phyloP scores from a whole-genome alignment of 2,888 invertebrate species.

The Phanerotoma sp. region DNA sequence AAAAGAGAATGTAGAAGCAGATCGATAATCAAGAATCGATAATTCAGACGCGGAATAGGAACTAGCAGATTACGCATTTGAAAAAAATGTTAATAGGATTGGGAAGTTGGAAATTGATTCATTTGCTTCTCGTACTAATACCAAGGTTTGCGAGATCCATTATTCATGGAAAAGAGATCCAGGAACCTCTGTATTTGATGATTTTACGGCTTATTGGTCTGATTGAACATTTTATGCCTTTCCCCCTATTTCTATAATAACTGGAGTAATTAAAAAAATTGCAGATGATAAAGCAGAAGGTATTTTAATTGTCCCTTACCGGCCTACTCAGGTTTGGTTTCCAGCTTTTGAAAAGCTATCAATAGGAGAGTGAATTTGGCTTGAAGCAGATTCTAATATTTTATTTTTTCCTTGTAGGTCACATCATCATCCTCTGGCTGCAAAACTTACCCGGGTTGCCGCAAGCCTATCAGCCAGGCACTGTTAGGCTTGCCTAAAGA shows the following conservation, averaged over 20 bases:
- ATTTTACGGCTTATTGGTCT: conserved; percentile 28
- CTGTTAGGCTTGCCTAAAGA: conserved; percentile 28
- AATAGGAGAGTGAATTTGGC: background rate
- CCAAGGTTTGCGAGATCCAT: conserved; percentile 18
- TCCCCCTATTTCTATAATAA: conserved; percentile 22
- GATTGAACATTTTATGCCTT: conserved; percentile 23
- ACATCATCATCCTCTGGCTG: conserved; percentile 30
- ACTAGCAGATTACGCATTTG: conserved; percentile 11
- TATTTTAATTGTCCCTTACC: conserved; percentile 39
- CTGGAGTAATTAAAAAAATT: conserved; percentile 17
- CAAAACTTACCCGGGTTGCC: conserved; percentile 19
- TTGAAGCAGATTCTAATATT: conserved; percentile 28
- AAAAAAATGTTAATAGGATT: background rate
- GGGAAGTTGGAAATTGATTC: conserved; percentile 13
- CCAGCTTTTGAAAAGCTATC: conserved; percentile 25
- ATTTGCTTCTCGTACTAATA: conserved; percentile 10
- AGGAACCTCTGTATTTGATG: conserved; percentile 20
- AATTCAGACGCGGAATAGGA: conserved; percentile 15
- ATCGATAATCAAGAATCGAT: conserved; percentile 10
- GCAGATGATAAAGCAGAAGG: conserved; percentile 36
- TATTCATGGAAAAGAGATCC: conserved; percentile 28
- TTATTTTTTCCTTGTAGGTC: conserved; percentile 31
- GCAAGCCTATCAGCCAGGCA: conserved; percentile 34
- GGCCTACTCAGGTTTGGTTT: conserved; percentile 39
- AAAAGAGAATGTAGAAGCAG: conserved; percentile 14